phyloP scores from a whole-genome alignment of 1,140 invertebrate species.

The Elymnias hypermnestra region DNA sequence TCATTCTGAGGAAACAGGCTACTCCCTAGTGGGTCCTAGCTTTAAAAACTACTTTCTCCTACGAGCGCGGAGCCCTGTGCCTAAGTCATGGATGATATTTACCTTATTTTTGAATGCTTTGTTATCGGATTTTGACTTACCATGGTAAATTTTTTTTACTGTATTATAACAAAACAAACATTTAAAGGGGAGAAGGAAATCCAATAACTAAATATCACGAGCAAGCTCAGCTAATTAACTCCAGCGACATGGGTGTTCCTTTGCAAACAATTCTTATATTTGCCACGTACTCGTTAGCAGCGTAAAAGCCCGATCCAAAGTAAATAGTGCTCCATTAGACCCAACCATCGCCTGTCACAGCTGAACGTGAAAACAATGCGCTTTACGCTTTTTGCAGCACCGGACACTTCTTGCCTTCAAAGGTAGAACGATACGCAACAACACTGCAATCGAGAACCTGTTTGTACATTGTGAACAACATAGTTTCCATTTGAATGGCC shows the following conservation, averaged over 20 bases:
- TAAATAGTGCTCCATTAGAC: constrained; percentile 55
- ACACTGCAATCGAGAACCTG: constrained; percentile 21
- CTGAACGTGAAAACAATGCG: constrained; percentile 58
- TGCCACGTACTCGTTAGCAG: constrained; percentile 23
- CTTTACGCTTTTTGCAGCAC: constrained; percentile 51
- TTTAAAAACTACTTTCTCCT: no score
- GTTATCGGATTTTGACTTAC: no score
- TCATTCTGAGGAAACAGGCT: no score
- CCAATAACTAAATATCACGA: background rate
- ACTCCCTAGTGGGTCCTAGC: no score
- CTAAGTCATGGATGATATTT: no score
- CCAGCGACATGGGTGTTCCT: background rate
- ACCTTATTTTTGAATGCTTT: no score
- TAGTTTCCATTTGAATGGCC: no score
- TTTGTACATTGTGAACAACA: constrained; percentile 36
- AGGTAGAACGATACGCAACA: constrained; percentile 45
- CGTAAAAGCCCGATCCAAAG: constrained; percentile 34
- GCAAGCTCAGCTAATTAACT: constrained; percentile 2
- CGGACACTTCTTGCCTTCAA: constrained; percentile 48
- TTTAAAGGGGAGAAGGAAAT: background rate
- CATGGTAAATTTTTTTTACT: no score
- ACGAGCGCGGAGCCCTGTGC: no score
- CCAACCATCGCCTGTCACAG: constrained; percentile 42
- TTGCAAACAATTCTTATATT: constrained; percentile 13
- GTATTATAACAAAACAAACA: background rate